phyloP scores from a whole-genome alignment of 2,888 invertebrate genomes.

The Tetrapedia diversipes region DNA sequence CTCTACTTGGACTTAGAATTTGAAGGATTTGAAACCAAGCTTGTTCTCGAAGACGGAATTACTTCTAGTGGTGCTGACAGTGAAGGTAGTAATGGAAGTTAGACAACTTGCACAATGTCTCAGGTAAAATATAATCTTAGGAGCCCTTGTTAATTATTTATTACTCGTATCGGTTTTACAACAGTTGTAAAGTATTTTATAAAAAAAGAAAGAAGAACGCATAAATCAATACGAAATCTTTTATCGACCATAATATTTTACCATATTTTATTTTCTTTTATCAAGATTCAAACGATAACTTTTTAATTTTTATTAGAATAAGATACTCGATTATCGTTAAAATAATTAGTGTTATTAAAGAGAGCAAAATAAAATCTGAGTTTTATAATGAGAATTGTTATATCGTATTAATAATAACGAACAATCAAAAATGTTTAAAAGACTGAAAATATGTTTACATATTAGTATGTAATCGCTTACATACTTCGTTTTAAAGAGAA shows the following conservation, averaged over 20 bases:
- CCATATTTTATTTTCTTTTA: neutral
- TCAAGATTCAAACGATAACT: neutral
- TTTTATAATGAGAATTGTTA: neutral
- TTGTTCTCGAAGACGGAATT: constrained; percentile 87
- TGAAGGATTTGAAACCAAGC: constrained; percentile 85
- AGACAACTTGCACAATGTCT: constrained; percentile 68
- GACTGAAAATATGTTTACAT: neutral
- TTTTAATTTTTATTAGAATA: neutral
- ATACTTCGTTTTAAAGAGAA: neutral
- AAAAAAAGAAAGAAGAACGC: neutral
- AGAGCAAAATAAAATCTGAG: neutral
- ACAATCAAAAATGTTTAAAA: neutral
- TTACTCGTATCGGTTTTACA: neutral
- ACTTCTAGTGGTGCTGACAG: constrained; percentile 85
- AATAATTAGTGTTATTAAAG: neutral
- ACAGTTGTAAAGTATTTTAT: constrained; percentile 13
- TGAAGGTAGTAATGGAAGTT: constrained; percentile 78
- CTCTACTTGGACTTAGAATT: constrained; percentile 88
- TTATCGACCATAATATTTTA: constrained; percentile 9
- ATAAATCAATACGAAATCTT: constrained; percentile 14
- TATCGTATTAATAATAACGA: neutral
- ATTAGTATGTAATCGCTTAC: too few species aligned
- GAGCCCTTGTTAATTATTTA: neutral
- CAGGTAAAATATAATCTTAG: constrained; percentile 74
- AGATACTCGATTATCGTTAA: neutral